Percentiles rank a stretch among this genome's conserved stretches.
These are phyloP conservation scores for Germaria angustata DNA, from an alignment of 2,888 invertebrate genomes.

Conservation along the genomic window DNA sequence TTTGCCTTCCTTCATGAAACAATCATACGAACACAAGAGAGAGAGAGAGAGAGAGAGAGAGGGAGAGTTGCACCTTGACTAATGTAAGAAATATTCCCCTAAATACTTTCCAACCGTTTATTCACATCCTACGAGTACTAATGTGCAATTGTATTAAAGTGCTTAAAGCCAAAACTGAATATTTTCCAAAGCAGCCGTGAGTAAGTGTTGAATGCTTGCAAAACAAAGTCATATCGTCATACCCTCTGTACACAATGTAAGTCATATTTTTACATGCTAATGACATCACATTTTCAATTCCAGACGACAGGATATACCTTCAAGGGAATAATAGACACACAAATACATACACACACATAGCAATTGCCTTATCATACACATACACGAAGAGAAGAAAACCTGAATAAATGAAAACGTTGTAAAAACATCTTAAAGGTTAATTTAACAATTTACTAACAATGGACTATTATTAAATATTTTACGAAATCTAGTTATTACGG, in stretches of 20 bases:
- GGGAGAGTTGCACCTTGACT: too few relatives aligned
- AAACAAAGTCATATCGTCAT: not conserved
- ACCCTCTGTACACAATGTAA: not conserved
- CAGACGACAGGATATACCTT: conserved; percentile 31
- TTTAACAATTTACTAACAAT: conserved; percentile 55
- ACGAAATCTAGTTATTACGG: not conserved
- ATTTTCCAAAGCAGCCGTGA: not conserved
- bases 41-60: too few relatives aligned
- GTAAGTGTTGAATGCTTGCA: not conserved
- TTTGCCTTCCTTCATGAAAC: too few relatives aligned
- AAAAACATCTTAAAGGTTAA: conserved; percentile 54
- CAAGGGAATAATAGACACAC: conserved; percentile 2
- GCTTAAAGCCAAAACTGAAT: conserved; percentile 8
- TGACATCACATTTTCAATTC: conserved; percentile 47
- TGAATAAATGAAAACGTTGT: not conserved
- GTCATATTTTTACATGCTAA: conserved; percentile 43
- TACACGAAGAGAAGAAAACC: not conserved
- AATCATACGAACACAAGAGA: too few relatives aligned
- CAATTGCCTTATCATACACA: not conserved
- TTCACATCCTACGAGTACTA: conserved; percentile 4
- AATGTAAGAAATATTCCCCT: not conserved
- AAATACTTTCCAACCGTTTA: not conserved
- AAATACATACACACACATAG: not conserved
- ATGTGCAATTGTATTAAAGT: conserved; percentile 7
- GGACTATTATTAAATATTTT: conserved; percentile 44